A percentile compares a stretch with the other conserved stretches of the same genome.
Evolutionary conservation across 1,140 invertebrate species (phyloP).

Genomic region (Polypedilum vanderplanki): DNA sequence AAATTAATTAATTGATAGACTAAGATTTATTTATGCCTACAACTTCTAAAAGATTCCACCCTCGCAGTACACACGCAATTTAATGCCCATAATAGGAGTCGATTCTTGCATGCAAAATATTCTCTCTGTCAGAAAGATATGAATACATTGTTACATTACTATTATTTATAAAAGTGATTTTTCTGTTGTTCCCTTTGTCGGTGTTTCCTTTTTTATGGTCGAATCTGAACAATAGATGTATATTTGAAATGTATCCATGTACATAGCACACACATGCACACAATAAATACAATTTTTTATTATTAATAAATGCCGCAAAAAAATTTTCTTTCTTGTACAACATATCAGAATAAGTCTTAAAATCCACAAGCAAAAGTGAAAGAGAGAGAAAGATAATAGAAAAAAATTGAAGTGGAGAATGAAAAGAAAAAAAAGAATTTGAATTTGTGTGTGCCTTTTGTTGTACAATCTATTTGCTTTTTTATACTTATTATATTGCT

Average conservation of each 20-base stretch:
- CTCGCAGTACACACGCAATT: not conserved
- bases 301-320: conserved; percentile 19
- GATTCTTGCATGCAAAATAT: not conserved
- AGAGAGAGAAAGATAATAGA: not conserved
- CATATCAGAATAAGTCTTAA: not conserved
- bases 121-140: not conserved
- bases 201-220: not conserved
- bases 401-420: not conserved
- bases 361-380: not conserved
- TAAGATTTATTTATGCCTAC: conserved; percentile 27
- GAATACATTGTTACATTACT: conserved; percentile 1
- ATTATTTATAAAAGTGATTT: conserved; percentile 29
- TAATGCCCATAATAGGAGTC: conserved; percentile 5
- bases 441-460: conserved; percentile 8
- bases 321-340: not conserved
- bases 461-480: conserved; percentile 8
- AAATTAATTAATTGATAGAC: conserved; percentile 27
- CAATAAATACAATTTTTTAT: not conserved
- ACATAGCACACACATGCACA: not conserved
- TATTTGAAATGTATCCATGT: not conserved
- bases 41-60: not conserved
- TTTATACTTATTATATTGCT: conserved; percentile 5
- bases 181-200: conserved; percentile 16
- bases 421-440: not conserved
- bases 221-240: conserved; percentile 23